phyloP scores from a whole-genome alignment of 2,113 vertebrate genomes.

The Siniperca chuatsi region DNA sequence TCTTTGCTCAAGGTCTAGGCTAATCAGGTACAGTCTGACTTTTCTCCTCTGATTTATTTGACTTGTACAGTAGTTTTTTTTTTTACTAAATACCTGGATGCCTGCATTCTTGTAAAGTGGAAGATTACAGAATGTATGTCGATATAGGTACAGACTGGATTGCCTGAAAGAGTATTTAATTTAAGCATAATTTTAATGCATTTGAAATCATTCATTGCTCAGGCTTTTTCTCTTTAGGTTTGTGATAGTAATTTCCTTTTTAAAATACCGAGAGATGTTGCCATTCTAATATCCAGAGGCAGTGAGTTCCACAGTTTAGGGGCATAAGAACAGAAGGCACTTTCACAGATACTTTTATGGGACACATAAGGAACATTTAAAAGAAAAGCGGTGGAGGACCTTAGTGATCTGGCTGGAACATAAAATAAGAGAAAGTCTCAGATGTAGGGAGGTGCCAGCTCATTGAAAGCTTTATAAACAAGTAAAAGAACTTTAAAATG shows the following conservation, averaged over 20 bases:
- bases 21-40: not conserved
- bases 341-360: not conserved
- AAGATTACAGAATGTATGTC: not conserved
- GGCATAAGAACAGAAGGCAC: not conserved
- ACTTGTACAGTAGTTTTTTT: not conserved
- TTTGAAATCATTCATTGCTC: not conserved
- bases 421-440: no score
- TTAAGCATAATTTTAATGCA: not conserved
- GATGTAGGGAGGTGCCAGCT: no score
- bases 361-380: not conserved
- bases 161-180: not conserved
- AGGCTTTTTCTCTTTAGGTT: not conserved
- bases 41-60: not conserved
- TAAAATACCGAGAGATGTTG: not conserved
- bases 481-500: no score
- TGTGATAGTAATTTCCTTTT: not conserved
- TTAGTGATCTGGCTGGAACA: no score
- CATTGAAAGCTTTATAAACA: no score
- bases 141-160: not conserved
- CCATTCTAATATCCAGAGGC: not conserved
- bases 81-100: not conserved
- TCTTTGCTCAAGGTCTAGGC: constrained; percentile 33
- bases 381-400: not conserved
- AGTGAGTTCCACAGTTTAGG: not conserved
- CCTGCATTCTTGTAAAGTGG: not conserved